Evolutionary conservation across 2,113 vertebrate genomes (phyloP).

Genomic region (Melierax canorus): DNA sequence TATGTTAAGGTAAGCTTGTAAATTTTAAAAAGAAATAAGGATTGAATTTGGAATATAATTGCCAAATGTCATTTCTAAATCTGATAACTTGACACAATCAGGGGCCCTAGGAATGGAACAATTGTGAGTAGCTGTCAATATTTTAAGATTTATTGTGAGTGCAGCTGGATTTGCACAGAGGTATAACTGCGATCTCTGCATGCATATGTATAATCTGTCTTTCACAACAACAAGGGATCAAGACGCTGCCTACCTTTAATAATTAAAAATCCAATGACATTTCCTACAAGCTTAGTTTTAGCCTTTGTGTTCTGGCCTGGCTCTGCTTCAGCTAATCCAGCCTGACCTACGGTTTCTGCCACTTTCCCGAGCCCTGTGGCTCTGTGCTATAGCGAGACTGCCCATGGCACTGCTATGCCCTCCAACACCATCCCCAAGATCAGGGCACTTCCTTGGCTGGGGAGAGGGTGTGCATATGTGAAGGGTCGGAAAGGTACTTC

Average conservation of each 20-base stretch:
- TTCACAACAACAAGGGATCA: background rate
- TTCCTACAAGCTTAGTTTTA: background rate
- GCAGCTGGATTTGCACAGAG: background rate
- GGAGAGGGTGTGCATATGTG: background rate
- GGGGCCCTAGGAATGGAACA: background rate
- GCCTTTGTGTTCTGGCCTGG: background rate
- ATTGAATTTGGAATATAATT: constrained; percentile 1
- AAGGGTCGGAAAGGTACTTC: background rate
- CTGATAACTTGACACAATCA: background rate
- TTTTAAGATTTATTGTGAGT: background rate
- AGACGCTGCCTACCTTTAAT: background rate
- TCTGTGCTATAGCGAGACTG: background rate
- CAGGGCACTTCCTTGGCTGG: background rate
- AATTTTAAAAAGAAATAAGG: constrained; percentile 20
- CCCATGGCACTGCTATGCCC: background rate
- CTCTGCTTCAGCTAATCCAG: background rate
- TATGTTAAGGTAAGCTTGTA: background rate
- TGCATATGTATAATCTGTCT: background rate
- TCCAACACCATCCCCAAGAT: background rate
- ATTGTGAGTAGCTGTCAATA: background rate
- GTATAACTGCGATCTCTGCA: background rate
- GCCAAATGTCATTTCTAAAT: background rate
- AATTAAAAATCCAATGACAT: background rate
- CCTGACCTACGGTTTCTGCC: background rate
- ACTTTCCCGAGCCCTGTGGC: background rate